phyloP scores from a whole-genome alignment of 2,888 invertebrate genomes.

The Latrodectus hesperus region DNA sequence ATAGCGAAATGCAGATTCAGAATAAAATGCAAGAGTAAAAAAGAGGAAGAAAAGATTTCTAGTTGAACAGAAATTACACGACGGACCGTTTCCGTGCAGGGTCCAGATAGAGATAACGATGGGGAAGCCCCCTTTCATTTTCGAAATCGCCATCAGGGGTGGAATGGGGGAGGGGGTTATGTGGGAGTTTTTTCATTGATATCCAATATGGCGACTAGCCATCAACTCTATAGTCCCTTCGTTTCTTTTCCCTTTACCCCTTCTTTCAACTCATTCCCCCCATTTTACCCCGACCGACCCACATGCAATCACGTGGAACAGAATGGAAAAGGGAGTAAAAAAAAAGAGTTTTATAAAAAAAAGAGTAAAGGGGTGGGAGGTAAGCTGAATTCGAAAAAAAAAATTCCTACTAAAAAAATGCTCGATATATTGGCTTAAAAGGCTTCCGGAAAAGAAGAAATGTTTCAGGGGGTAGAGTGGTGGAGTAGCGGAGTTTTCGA shows the following conservation, averaged over 20 bases:
- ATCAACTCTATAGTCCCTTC: constrained; percentile 50
- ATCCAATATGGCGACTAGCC: constrained; percentile 66
- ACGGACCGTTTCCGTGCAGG: constrained; percentile 47
- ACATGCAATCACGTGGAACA: constrained; percentile 63
- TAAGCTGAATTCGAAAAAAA: constrained; percentile 31
- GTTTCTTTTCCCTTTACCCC: constrained; percentile 33
- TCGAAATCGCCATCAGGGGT: constrained; percentile 56
- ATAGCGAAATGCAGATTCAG: not conserved
- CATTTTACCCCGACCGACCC: constrained; percentile 67
- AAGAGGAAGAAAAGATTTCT: not conserved
- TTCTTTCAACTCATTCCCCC: constrained; percentile 64
- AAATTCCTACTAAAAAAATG: constrained; percentile 19
- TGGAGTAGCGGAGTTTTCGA: constrained; percentile 9
- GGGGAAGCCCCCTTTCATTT: constrained; percentile 30
- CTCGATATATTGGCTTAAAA: constrained; percentile 69
- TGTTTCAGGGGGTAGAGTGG: constrained; percentile 23
- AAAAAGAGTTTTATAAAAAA: constrained; percentile 34
- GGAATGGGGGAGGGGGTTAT: constrained; percentile 8
- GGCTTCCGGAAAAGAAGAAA: constrained; percentile 66
- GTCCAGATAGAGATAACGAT: constrained; percentile 59
- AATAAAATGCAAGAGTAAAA: not conserved
- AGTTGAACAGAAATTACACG: constrained; percentile 38
- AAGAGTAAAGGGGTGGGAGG: constrained; percentile 16
- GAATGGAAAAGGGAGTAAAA: constrained; percentile 25
- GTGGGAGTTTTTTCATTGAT: constrained; percentile 53